phyloP scores from a whole-genome alignment of 2,797 vertebrate species.

The Centroberyx gerrardi region DNA sequence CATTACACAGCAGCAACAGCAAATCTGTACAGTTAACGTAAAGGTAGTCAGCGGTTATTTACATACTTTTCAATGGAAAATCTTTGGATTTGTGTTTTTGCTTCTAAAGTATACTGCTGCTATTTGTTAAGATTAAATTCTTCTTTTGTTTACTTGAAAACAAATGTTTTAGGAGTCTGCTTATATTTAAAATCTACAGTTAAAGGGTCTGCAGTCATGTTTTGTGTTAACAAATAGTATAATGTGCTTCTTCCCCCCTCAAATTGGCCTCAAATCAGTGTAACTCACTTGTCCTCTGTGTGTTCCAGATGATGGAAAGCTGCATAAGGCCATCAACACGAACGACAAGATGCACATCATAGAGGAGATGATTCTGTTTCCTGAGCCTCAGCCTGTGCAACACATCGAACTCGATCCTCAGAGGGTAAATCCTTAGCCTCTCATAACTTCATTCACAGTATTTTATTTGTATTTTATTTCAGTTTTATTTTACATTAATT shows the following conservation, averaged over 20 bases:
- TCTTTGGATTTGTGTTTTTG: no score
- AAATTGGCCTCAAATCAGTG: not conserved
- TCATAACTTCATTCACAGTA: not conserved
- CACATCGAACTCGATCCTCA: slow-evolving; percentile 91
- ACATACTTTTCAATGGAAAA: not conserved
- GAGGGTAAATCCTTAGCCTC: slow-evolving; percentile 76
- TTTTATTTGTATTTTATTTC: not conserved
- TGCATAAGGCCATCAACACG: slow-evolving; percentile 92
- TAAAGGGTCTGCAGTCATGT: no score
- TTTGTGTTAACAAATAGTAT: not conserved
- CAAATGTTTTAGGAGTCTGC: no score
- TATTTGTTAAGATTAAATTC: no score
- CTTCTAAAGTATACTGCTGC: no score
- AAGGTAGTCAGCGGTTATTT: not conserved
- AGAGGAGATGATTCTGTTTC: slow-evolving; percentile 92
- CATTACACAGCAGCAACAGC: not conserved
- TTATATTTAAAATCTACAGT: no score
- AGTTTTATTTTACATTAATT: not conserved
- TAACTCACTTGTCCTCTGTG: not conserved
- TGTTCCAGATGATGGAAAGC: slow-evolving; percentile 88
- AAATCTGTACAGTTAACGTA: not conserved
- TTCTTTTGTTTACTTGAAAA: not conserved
- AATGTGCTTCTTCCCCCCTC: not conserved
- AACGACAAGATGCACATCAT: slow-evolving; percentile 88
- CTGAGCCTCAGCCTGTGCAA: slow-evolving; percentile 86